phyloP scores from a whole-genome alignment of 2,113 vertebrate species.

The Spheniscus mendiculus region DNA sequence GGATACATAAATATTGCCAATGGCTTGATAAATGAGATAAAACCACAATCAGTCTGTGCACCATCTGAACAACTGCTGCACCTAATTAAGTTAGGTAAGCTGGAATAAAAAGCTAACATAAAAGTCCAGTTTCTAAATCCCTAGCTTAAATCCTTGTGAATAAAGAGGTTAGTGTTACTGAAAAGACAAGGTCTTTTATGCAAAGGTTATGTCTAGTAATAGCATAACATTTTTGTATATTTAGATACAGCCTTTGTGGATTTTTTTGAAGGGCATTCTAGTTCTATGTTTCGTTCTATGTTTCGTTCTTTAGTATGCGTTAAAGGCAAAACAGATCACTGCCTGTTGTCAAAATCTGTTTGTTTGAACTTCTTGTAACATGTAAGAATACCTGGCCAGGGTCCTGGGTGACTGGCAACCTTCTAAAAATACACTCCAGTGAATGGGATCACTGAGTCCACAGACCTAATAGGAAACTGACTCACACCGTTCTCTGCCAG shows the following conservation, averaged over 20 bases:
- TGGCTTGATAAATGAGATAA: slow-evolving; percentile 92
- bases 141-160: not conserved
- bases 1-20: slow-evolving; percentile 96
- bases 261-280: not conserved
- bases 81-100: slow-evolving; percentile 92
- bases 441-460: not conserved
- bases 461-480: not conserved
- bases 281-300: not conserved
- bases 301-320: not conserved
- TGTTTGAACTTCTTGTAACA: not conserved
- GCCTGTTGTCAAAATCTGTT: not conserved
- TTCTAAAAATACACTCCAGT: not conserved
- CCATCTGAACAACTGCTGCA: slow-evolving; percentile 98
- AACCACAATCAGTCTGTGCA: slow-evolving; percentile 90
- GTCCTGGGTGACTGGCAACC: not conserved
- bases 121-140: not conserved
- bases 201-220: not conserved
- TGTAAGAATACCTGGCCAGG: not conserved
- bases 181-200: not conserved
- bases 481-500: not conserved
- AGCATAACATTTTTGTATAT: not conserved
- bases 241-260: not conserved
- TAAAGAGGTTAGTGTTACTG: not conserved
- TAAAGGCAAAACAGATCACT: not conserved
- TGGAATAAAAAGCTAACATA: not conserved